Conservation (phyloP, 1,140 invertebrate genomes). For the Hylaeus volcanicus region DNA sequence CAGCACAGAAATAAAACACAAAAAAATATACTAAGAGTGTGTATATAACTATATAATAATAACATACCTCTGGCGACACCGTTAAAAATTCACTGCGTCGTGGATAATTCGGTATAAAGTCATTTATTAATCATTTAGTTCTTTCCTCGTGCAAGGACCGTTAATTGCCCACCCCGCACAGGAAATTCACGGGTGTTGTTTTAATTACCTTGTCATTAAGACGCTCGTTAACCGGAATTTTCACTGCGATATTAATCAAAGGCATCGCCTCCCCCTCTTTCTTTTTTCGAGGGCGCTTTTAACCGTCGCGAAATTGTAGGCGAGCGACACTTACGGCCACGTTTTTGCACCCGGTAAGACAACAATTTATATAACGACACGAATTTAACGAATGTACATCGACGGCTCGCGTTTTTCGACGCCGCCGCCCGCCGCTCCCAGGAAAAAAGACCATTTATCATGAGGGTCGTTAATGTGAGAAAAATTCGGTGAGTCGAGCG, state of each 20-base stretch:
- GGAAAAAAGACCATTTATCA: constrained; percentile 32
- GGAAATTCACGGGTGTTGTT: background rate
- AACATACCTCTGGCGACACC: no score
- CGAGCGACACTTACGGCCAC: background rate
- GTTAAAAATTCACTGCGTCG: background rate
- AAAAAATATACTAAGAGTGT: no score
- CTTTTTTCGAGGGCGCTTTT: background rate
- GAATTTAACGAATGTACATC: constrained; percentile 23
- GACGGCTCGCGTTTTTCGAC: background rate
- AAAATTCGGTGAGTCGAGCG: constrained; percentile 12
- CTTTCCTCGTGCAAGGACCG: no score
- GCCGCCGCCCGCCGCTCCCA: background rate
- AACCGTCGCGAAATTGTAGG: background rate
- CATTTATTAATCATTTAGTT: constrained; percentile 25
- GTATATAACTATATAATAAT: no score
- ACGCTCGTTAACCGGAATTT: constrained; percentile 23
- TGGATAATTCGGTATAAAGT: background rate
- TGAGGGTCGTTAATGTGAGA: constrained; percentile 37
- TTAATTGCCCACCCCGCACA: constrained; percentile 13
- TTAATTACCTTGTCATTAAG: constrained; percentile 39
- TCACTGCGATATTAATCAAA: constrained; percentile 25
- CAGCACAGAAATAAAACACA: no score
- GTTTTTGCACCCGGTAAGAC: background rate
- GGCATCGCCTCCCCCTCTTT: background rate
- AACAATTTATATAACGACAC: constrained; percentile 31